These are phyloP conservation scores for Octopus bimaculoides DNA, from an alignment of 1,140 invertebrate genomes.

Conservation along the genomic window DNA sequence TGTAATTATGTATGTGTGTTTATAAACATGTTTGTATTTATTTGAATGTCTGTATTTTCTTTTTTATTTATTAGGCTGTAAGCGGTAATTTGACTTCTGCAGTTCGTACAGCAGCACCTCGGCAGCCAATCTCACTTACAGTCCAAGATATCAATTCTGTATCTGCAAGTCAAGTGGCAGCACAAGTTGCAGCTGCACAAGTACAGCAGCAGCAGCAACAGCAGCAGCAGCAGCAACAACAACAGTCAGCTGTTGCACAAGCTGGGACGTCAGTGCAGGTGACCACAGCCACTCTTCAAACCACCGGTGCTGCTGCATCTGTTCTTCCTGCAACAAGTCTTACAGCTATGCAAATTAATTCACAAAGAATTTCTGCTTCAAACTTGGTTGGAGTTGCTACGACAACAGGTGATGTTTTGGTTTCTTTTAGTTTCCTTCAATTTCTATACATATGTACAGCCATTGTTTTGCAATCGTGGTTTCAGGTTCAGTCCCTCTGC, in stretches of 20 bases:
- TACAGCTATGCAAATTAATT: not conserved
- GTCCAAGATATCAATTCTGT: constrained; percentile 45
- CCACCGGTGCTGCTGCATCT: not conserved
- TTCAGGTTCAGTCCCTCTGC: too few species aligned
- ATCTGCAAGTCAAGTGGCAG: constrained; percentile 26
- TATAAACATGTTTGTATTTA: too few species aligned
- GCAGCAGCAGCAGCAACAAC: not conserved
- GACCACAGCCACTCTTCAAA: too few species aligned
- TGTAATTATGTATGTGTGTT: too few species aligned
- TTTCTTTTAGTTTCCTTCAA: too few species aligned
- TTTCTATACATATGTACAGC: too few species aligned
- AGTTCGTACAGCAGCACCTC: constrained; percentile 25
- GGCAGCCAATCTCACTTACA: constrained; percentile 32
- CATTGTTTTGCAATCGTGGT: too few species aligned
- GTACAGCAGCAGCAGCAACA: not conserved
- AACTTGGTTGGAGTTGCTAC: not conserved
- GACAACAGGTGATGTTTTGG: not conserved
- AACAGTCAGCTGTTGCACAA: constrained; percentile 4
- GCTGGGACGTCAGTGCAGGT: constrained; percentile 8
- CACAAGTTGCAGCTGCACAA: constrained; percentile 28
- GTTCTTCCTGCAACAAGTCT: constrained; percentile 7
- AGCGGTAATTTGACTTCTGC: constrained; percentile 36
- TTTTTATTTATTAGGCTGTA: constrained; percentile 32
- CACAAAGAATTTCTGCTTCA: not conserved
- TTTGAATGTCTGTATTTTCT: not conserved